phyloP scores from a whole-genome alignment of 2,113 vertebrate species.

The Eonycteris spelaea region DNA sequence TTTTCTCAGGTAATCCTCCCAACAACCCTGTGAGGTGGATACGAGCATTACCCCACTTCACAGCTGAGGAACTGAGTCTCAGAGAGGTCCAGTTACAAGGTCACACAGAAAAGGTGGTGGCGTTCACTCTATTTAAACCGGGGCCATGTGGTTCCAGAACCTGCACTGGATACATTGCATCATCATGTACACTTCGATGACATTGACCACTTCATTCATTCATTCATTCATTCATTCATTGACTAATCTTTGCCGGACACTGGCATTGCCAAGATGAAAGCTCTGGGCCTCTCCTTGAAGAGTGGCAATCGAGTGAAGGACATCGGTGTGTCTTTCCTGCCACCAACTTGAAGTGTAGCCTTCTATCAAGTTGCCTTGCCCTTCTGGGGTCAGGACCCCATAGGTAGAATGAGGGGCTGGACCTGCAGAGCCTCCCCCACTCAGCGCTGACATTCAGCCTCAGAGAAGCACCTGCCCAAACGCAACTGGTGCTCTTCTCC shows the following conservation, averaged over 20 bases:
- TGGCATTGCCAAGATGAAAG: background rate
- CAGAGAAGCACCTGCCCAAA: background rate
- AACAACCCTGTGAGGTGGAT: background rate
- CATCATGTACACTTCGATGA: rapidly evolving
- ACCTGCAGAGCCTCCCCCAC: no score
- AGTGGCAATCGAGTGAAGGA: background rate
- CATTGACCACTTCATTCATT: background rate
- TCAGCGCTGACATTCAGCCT: background rate
- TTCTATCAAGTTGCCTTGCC: background rate
- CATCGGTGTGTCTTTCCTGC: background rate
- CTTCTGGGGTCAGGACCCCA: background rate
- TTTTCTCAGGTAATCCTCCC: background rate
- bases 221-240: background rate
- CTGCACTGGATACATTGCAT: rapidly evolving
- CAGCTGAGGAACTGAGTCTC: background rate
- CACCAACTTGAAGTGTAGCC: background rate
- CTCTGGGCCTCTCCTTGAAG: background rate
- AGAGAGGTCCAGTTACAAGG: background rate
- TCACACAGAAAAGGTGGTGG: background rate
- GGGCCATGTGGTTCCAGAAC: background rate
- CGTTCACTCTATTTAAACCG: background rate
- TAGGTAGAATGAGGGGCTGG: background rate
- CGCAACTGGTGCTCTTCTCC: background rate
- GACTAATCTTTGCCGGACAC: background rate
- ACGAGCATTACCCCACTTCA: background rate